These are phyloP conservation scores for Selene dorsalis DNA, from an alignment of 2,797 vertebrate species.

Conservation along the genomic window DNA sequence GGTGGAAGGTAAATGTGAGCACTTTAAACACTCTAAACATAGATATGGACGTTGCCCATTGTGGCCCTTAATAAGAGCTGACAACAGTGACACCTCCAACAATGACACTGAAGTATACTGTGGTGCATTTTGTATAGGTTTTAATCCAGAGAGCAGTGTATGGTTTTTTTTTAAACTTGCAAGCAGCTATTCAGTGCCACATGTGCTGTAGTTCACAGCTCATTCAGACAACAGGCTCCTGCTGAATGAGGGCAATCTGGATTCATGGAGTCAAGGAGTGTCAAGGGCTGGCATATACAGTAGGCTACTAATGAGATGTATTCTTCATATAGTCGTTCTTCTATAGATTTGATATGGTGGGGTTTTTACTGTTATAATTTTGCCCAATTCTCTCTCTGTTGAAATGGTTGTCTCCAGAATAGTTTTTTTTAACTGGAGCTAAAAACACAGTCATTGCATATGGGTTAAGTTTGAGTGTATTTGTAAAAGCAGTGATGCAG, in stretches of 20 bases:
- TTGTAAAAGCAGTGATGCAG: neutral
- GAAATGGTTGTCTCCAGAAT: too few relatives aligned
- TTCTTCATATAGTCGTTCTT: neutral
- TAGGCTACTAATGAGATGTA: conserved; percentile 14
- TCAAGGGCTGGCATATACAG: conserved; percentile 13
- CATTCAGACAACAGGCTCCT: conserved; percentile 24
- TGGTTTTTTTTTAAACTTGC: conserved; percentile 49
- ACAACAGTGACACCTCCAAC: conserved; percentile 55
- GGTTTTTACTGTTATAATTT: conserved; percentile 7
- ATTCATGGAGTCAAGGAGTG: conserved; percentile 38
- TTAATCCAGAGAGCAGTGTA: conserved; percentile 38
- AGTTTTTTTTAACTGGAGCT: neutral
- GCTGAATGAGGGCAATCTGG: conserved; percentile 32
- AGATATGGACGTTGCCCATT: conserved; percentile 24
- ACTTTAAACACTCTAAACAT: conserved; percentile 28
- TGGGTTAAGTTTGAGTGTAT: neutral
- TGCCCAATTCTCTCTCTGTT: too few relatives aligned
- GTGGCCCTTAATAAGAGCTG: conserved; percentile 43
- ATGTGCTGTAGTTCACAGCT: conserved; percentile 35
- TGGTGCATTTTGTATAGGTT: conserved; percentile 37
- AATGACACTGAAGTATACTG: conserved; percentile 28
- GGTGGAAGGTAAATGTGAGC: conserved; percentile 21
- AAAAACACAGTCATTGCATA: neutral
- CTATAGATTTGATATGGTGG: neutral
- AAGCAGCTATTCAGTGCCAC: conserved; percentile 42